Conservation (phyloP, 2,113 vertebrate genomes). For the Salvelinus sp. region DNA sequence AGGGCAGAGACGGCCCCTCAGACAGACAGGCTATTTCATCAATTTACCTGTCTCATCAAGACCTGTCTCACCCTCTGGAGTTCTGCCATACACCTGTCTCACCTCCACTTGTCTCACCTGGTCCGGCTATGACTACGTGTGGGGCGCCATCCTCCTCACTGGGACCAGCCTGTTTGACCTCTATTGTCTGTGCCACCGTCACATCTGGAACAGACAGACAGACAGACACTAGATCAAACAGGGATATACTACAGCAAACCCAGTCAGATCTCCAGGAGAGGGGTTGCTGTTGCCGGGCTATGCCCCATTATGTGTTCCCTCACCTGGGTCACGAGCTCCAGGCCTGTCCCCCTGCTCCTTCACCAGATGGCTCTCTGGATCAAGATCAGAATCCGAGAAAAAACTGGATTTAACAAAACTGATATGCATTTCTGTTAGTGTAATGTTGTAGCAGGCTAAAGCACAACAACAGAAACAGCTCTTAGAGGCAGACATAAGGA, state of each 20-base stretch:
- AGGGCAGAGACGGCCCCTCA: too few species aligned
- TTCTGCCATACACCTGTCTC: background rate
- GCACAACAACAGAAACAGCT: too few species aligned
- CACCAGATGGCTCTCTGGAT: constrained; percentile 65
- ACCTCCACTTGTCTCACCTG: constrained; percentile 59
- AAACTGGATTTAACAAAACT: too few species aligned
- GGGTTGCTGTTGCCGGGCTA: background rate
- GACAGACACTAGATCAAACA: constrained; percentile 3
- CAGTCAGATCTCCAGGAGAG: background rate
- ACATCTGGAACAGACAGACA: constrained; percentile 64
- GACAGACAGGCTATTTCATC: background rate
- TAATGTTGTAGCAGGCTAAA: too few species aligned
- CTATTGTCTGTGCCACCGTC: constrained; percentile 66
- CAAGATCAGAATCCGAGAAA: too few species aligned
- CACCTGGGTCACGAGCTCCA: constrained; percentile 54
- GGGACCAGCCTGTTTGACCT: constrained; percentile 32
- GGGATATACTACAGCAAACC: background rate
- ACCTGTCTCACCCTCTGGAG: background rate
- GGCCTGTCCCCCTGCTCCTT: constrained; percentile 69
- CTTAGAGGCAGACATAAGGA: background rate
- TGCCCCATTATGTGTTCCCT: background rate
- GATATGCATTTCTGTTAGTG: too few species aligned
- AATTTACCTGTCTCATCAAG: background rate
- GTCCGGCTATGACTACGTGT: constrained; percentile 57
- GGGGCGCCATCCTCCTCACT: constrained; percentile 39